Evolutionary conservation across 2,113 vertebrate species (phyloP).

Genomic region (Cichladusa arquata): DNA sequence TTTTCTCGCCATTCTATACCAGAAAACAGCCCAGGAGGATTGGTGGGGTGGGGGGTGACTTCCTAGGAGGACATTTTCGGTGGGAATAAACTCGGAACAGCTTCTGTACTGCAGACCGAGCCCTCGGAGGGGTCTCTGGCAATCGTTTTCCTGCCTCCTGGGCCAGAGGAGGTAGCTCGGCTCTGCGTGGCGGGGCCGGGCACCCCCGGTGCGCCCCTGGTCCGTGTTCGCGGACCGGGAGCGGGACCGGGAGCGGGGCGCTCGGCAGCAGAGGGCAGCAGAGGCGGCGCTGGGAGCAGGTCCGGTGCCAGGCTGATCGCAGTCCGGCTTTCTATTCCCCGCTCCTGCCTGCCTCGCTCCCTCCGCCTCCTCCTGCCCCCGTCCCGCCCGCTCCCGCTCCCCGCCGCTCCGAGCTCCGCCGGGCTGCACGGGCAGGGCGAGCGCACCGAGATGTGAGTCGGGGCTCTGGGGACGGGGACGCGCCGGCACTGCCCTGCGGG

Average conservation of each 20-base stretch:
- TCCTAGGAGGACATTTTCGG: background rate
- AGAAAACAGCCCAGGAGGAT: background rate
- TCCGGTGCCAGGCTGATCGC: background rate
- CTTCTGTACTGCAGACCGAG: background rate
- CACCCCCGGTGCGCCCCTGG: rapidly evolving
- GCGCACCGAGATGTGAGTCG: constrained; percentile 35
- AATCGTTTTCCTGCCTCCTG: rapidly evolving
- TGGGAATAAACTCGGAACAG: background rate
- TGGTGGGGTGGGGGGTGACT: rapidly evolving
- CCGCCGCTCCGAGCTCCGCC: background rate
- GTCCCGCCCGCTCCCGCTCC: background rate
- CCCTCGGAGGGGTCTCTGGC: background rate
- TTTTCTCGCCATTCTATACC: background rate
- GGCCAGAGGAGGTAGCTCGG: background rate
- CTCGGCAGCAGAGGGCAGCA: constrained; percentile 57
- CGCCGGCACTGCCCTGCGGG: background rate
- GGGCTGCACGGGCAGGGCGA: background rate
- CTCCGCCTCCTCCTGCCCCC: background rate
- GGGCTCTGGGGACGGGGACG: background rate
- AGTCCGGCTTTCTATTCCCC: background rate
- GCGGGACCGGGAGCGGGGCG: too few relatives aligned
- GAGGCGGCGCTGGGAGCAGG: background rate
- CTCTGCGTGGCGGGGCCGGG: rapidly evolving
- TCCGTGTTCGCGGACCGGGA: rapidly evolving
- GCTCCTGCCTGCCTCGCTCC: background rate